Evolutionary conservation across 1,140 invertebrate species (phyloP).

Genomic region (Teleopsis dalmanni): DNA sequence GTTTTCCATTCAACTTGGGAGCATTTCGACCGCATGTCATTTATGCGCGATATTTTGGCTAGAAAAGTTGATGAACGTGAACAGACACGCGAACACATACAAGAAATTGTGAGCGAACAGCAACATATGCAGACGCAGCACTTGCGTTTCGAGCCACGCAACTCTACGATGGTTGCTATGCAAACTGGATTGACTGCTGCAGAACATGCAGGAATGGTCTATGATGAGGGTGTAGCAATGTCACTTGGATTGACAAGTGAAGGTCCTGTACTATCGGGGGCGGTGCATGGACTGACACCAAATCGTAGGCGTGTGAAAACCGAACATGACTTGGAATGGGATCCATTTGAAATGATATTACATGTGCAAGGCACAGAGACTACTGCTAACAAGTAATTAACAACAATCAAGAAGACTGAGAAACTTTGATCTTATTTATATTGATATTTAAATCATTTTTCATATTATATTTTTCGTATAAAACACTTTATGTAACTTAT

Average conservation of each 20-base stretch:
- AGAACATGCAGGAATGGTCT: not conserved
- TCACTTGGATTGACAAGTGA: conserved; percentile 21
- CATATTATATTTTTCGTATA: too few relatives aligned
- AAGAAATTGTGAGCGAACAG: conserved; percentile 38
- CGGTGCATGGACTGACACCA: not conserved
- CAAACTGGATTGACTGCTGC: not conserved
- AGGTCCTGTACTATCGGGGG: not conserved
- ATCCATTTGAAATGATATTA: conserved; percentile 41
- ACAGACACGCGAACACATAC: conserved; percentile 37
- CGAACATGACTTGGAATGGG: conserved; percentile 38
- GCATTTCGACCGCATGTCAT: conserved; percentile 40
- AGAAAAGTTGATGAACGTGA: conserved; percentile 38
- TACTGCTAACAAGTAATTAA: conserved; percentile 26
- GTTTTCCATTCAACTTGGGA: conserved; percentile 39
- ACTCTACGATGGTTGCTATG: not conserved
- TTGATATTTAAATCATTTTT: too few relatives aligned
- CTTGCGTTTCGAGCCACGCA: conserved; percentile 10
- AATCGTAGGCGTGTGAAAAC: conserved; percentile 7
- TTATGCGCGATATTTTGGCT: conserved; percentile 34
- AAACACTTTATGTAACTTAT: too few relatives aligned
- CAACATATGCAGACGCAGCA: conserved; percentile 25
- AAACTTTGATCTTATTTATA: too few relatives aligned
- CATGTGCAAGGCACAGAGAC: conserved; percentile 36
- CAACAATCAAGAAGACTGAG: too few relatives aligned
- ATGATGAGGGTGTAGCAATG: conserved; percentile 1